phyloP scores from a whole-genome alignment of 2,113 vertebrate species.

The Petrocephalus zakoni region DNA sequence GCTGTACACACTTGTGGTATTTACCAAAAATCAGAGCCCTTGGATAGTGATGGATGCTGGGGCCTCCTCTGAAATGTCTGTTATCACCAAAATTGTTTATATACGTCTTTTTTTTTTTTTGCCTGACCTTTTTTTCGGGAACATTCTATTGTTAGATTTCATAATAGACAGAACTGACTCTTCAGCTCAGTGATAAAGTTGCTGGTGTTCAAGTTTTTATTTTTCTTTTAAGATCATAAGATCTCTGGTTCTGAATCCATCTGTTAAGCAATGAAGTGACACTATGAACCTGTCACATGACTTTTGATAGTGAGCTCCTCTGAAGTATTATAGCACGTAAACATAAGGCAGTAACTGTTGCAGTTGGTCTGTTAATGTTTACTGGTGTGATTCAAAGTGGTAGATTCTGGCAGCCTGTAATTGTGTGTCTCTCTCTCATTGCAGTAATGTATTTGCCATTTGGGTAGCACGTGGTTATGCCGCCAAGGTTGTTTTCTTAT shows the following conservation, averaged over 20 bases:
- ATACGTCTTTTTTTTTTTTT: background rate
- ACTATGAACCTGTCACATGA: background rate
- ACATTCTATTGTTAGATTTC: background rate
- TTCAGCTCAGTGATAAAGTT: background rate
- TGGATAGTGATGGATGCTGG: background rate
- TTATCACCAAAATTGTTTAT: background rate
- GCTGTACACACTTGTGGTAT: background rate
- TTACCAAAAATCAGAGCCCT: background rate
- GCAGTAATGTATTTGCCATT: background rate
- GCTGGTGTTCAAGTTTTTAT: background rate
- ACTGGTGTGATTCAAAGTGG: background rate
- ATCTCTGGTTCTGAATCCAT: background rate
- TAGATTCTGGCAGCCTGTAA: background rate
- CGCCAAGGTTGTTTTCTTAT: background rate
- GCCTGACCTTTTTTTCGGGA: background rate
- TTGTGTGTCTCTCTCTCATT: background rate
- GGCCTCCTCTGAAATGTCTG: background rate
- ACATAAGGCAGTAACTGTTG: background rate
- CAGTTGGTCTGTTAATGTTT: background rate
- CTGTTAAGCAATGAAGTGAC: background rate
- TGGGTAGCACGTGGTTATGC: background rate
- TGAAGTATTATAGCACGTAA: background rate
- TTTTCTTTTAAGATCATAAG: background rate
- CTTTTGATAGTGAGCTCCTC: background rate
- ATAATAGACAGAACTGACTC: background rate